Evolutionary conservation across 2,113 vertebrate genomes (phyloP).

Genomic region (Apteryx mantelli): DNA sequence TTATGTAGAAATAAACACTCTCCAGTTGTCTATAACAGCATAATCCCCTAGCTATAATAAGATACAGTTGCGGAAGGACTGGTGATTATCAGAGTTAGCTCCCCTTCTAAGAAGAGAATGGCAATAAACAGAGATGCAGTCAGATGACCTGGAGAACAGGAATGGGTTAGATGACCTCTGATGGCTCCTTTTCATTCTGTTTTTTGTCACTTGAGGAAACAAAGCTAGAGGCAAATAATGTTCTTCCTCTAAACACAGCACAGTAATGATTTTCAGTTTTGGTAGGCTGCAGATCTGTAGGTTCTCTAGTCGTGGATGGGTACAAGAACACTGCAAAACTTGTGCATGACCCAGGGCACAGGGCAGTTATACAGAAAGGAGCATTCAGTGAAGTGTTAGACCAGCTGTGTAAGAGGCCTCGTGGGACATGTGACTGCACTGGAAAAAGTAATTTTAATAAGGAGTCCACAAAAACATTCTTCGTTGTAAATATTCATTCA

Average conservation of each 20-base stretch:
- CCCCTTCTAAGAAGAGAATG: not conserved
- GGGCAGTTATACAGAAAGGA: not conserved
- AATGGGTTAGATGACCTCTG: not conserved
- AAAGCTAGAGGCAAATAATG: not conserved
- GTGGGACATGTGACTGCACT: not conserved
- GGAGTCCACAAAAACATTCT: not conserved
- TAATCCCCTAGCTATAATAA: not conserved
- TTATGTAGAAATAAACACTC: not conserved
- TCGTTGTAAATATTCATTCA: slow-evolving; percentile 8
- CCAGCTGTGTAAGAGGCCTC: not conserved
- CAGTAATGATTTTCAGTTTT: not conserved
- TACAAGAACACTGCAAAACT: not conserved
- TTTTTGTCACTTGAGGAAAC: not conserved
- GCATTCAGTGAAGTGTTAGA: not conserved
- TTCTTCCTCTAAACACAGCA: not conserved
- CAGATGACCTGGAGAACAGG: not conserved
- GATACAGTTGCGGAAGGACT: not conserved
- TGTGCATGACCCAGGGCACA: not conserved
- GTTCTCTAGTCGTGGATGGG: not conserved
- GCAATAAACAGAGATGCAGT: not conserved
- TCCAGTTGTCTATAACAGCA: not conserved
- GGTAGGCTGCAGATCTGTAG: not conserved
- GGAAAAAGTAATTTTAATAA: slow-evolving; percentile 7
- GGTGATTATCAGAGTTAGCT: not conserved
- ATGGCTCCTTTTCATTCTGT: not conserved